Evolutionary conservation across 2,888 invertebrate genomes (phyloP), one percentile per base, ranked within the genome.

Genomic region (Meandrusa payeni): DNA sequence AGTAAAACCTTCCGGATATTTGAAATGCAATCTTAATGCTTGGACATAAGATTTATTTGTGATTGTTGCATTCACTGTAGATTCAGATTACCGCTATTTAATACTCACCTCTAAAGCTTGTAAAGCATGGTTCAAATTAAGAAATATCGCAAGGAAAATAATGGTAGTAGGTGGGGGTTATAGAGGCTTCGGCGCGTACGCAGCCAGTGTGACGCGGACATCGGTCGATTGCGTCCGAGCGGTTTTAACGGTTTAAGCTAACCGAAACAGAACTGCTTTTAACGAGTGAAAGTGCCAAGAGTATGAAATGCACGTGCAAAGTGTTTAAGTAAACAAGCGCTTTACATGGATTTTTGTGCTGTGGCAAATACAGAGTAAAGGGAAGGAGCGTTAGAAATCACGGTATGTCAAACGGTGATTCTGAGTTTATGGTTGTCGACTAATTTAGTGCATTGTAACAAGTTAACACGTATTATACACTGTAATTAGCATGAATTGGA

Each of bases 201-300:
- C 69, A 64, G 64, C 55, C 68, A 76, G 78, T 75, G 61, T 62
- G 68, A 64, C 74, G 70, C 71, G 67, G 55, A 54, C 63, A 54
- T 38, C 47, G 51, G 33, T 27, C 36, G 37, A 32, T 11, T 26
- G 12, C 41, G 51, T 56, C 50, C 53, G 51, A 61, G 60, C 63
- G 60, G 71, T 69, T 74, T 67, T 76, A 68, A 69, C 73, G 74
- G 61, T 75, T 72, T 57, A 49, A 46, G 48, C 49, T 54, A 69
- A 71, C 68, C 77, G 76, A 75, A 50, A 69, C 61, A 76, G 76
- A 72, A 73, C 75, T 70, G 67, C 62, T 67, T 62, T 57, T 43
- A 51, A 48, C 55, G 48, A 81, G 81, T 82, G 80, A 81, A 80
- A 82, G 82, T 81, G 76, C 57, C 57, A 61, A 59, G 55, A 64